Evolutionary conservation across 2,888 invertebrate species (phyloP).

Genomic region (Tetranychus truncatus): DNA sequence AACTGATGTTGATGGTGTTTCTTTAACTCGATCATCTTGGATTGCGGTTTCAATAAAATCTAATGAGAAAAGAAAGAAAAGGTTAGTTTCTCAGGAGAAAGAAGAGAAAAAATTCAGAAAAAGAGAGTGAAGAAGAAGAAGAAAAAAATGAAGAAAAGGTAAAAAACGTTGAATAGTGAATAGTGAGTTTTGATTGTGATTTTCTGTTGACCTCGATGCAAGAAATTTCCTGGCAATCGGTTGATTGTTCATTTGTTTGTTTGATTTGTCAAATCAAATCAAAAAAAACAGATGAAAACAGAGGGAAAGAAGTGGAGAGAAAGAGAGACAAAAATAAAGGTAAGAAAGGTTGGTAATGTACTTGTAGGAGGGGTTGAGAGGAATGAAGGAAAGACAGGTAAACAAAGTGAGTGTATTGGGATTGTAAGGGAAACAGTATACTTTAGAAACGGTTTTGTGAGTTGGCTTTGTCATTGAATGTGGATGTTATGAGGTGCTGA

Average conservation of each 20-base stretch:
- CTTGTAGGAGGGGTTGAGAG: not conserved
- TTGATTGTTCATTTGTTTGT: not conserved
- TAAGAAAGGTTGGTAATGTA: not conserved
- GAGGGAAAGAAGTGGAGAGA: not conserved
- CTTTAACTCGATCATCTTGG: not conserved
- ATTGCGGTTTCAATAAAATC: not conserved
- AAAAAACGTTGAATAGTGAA: not conserved
- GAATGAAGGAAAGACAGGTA: not conserved
- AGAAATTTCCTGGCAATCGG: not conserved
- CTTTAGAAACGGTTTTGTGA: not conserved
- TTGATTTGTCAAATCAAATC: not conserved
- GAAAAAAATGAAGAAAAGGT: not conserved
- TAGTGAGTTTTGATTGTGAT: not conserved
- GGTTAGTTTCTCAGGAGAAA: not conserved
- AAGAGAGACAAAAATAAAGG: not conserved
- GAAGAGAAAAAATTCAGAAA: not conserved
- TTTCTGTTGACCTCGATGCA: not conserved
- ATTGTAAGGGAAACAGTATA: not conserved
- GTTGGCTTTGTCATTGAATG: not conserved
- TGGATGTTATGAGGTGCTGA: not conserved
- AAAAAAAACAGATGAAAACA: not conserved
- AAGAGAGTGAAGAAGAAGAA: not conserved
- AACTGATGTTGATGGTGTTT: not conserved
- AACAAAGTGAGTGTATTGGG: not conserved
- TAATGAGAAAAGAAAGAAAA: not conserved